Evolutionary conservation across 1,140 invertebrate species (phyloP).

Genomic region (Pogonognathellus flavescens): DNA sequence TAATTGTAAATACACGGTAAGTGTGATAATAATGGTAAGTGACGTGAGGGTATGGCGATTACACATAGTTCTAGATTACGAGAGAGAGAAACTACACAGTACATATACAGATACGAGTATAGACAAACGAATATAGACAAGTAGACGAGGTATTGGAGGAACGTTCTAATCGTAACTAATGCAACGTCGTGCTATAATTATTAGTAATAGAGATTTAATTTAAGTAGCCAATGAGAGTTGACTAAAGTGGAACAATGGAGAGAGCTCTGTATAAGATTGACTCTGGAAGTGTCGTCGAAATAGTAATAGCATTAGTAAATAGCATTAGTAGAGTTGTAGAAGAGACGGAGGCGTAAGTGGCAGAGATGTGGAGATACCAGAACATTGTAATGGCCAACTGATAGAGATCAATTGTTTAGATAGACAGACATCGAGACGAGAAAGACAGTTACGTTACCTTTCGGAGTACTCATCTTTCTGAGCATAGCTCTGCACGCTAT

Average conservation of each 20-base stretch:
- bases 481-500: slow-evolving; percentile 97
- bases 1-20: not conserved
- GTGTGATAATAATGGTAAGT: not conserved
- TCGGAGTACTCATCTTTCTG: slow-evolving; percentile 97
- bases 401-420: slow-evolving; percentile 47
- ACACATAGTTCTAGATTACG: slow-evolving; percentile 35
- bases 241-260: not conserved
- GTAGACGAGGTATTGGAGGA: slow-evolving; percentile 27
- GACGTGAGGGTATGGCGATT: slow-evolving; percentile 6
- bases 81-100: not conserved
- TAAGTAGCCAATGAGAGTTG: slow-evolving; percentile 27
- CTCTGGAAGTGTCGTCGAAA: no score
- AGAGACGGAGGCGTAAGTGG: no score
- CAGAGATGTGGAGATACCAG: slow-evolving; percentile 27
- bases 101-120: not conserved
- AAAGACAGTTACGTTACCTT: slow-evolving; percentile 78
- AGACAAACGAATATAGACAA: slow-evolving; percentile 31
- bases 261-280: no score
- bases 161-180: not conserved
- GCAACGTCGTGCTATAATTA: not conserved
- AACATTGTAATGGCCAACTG: slow-evolving; percentile 27
- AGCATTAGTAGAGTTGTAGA: not conserved
- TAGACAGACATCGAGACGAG: slow-evolving; percentile 58
- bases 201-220: slow-evolving; percentile 26
- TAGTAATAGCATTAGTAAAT: not conserved